A percentile compares a stretch with the other conserved stretches of the same genome.
These are phyloP conservation scores for Pseudomyrmex dendroicus DNA, from an alignment of 1,140 invertebrate species.

Conservation along the genomic window DNA sequence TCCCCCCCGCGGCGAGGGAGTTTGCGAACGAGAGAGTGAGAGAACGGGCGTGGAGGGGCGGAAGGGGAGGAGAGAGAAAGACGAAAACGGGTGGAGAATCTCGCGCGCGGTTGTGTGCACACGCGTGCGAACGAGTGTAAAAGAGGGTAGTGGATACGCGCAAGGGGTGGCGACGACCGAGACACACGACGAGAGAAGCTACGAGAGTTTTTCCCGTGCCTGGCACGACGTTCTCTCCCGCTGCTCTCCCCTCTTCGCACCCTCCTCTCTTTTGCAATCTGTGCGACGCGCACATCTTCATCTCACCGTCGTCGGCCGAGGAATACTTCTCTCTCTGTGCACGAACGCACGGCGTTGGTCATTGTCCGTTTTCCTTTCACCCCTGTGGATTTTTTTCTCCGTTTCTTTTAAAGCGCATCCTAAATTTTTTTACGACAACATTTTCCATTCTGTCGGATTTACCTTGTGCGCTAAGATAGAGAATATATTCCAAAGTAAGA, in stretches of 20 bases:
- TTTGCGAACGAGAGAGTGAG: constrained; percentile 51
- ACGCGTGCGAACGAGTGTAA: constrained; percentile 35
- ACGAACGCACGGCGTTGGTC: constrained; percentile 34
- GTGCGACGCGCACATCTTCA: constrained; percentile 66
- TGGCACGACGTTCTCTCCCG: constrained; percentile 48
- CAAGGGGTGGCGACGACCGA: constrained; percentile 38
- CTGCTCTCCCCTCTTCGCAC: background rate
- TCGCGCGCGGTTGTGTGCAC: constrained; percentile 41
- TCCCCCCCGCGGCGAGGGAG: constrained; percentile 54
- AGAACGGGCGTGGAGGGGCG: background rate
- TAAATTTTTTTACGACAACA: background rate
- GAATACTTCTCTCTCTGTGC: constrained; percentile 54
- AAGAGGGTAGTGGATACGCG: constrained; percentile 42
- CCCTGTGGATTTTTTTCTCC: background rate
- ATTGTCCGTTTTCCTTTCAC: constrained; percentile 35
- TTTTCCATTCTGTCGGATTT: background rate
- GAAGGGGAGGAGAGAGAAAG: background rate
- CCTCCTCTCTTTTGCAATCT: constrained; percentile 59
- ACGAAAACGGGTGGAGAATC: constrained; percentile 8
- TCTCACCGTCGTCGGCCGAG: constrained; percentile 50
- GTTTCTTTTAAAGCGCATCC: background rate
- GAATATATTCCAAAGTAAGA: no score
- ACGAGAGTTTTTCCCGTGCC: constrained; percentile 67
- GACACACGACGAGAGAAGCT: constrained; percentile 58
- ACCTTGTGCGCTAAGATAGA: background rate